These are phyloP conservation scores for Turnix velox DNA, from an alignment of 2,113 vertebrate species.

Conservation along the genomic window DNA sequence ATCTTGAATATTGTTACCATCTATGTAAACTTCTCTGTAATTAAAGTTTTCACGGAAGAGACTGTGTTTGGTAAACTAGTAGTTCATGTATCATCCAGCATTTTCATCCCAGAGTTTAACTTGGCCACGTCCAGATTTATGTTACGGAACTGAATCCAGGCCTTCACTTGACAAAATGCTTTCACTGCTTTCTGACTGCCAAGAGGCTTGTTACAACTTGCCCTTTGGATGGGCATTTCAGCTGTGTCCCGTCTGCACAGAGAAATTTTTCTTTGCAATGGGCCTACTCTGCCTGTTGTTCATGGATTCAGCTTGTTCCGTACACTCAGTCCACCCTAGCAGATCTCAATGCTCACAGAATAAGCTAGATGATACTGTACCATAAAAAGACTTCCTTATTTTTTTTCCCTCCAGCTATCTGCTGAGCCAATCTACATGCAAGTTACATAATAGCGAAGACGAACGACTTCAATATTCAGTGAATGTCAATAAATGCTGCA, in stretches of 20 bases:
- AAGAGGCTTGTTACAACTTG: neutral
- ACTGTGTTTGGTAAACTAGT: neutral
- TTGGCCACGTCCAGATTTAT: constrained; percentile 6
- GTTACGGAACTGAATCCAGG: neutral
- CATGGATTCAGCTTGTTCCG: neutral
- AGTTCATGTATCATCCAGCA: neutral
- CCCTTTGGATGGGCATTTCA: neutral
- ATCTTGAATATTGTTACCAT: neutral
- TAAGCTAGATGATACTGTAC: neutral
- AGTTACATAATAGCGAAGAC: neutral
- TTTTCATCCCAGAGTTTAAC: neutral
- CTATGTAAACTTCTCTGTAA: neutral
- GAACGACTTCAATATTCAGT: neutral
- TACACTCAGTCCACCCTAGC: neutral
- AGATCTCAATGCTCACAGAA: neutral
- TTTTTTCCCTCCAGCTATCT: neutral
- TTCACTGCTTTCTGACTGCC: neutral
- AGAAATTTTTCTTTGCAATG: neutral
- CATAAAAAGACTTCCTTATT: neutral
- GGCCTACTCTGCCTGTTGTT: neutral
- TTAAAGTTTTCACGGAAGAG: neutral
- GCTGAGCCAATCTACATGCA: neutral
- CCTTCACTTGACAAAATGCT: neutral
- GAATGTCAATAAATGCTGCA: neutral
- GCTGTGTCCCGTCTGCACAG: neutral